Conservation (phyloP, 2,113 vertebrate genomes). For the Tragelaphus strepsiceros region DNA sequence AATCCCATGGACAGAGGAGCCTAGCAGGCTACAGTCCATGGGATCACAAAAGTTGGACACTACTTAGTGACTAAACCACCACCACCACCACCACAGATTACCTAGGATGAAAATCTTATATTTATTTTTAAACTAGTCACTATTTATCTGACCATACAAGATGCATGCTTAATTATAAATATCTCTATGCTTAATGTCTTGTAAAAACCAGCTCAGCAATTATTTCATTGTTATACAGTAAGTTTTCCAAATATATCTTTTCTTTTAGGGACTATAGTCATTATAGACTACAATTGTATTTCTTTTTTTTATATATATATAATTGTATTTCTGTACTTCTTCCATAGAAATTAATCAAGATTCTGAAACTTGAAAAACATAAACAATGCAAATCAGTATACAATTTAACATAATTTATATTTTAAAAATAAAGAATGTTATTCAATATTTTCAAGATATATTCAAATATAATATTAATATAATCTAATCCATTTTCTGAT, state of each 20-base stretch:
- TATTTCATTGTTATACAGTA: constrained; percentile 67
- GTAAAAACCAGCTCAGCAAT: constrained; percentile 74
- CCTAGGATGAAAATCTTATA: constrained; percentile 41
- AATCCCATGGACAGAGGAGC: neutral
- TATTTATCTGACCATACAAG: neutral
- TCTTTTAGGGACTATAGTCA: constrained; percentile 46
- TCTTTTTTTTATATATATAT: neutral
- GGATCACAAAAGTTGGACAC: accelerated
- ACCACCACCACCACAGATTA: neutral
- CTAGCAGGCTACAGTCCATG: neutral
- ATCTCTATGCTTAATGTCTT: constrained; percentile 49
- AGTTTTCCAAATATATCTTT: constrained; percentile 67
- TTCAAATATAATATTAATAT: neutral
- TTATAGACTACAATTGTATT: neutral
- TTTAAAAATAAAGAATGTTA: neutral
- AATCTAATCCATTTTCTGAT: neutral
- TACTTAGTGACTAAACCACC: neutral
- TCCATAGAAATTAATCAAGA: constrained; percentile 35
- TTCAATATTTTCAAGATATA: neutral
- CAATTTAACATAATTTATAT: neutral
- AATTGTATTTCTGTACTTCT: constrained; percentile 7
- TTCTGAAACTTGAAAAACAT: neutral
- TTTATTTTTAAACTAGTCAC: constrained; percentile 54
- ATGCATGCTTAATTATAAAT: constrained; percentile 68
- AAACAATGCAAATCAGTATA: neutral